Evolutionary conservation across 53 echinoderm and acorn worm genomes (phyloP), one percentile per base, ranked within the genome.

Genomic region (Astropecten irregularis): DNA sequence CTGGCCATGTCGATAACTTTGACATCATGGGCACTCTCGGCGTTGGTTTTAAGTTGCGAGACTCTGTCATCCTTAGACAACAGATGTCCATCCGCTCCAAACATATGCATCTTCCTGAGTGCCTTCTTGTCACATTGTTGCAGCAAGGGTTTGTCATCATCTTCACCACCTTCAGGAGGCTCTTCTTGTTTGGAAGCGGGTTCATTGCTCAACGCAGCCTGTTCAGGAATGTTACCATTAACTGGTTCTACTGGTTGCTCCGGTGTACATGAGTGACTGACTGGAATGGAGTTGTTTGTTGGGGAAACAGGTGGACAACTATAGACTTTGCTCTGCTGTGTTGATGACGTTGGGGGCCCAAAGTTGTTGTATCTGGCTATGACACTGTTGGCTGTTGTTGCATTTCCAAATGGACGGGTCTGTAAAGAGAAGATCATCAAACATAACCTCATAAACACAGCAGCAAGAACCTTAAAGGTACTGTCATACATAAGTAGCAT

Each of bases 401-500:
- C 93, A 35, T 96, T 91, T 27, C 97, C 97, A 26, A 93, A 64
- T 44, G 89, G 94, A n/a, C 88, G 90, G 35, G 53, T 90, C 91
- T 91, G 50, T 27, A 27, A 46, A 55, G 61, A 67, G n/a, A 48
- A 13, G 22, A 50, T 51, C 16, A 19, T 22, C 1, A 40, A 68
- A 3, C 14, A 21, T 40, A 16, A 13, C 40, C 1, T 0, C 3
- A 44, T 42, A 27, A 14, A 27, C 3, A 67, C n/a, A 9, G 23
- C 13, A 42, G 26, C 1, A 68, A 40, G n/a, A n/a, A n/a, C n/a
- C n/a, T n/a, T n/a, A n/a, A n/a, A n/a, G n/a, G n/a, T n/a, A n/a
- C n/a, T n/a, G n/a, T n/a, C n/a, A n/a, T n/a, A n/a, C n/a, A n/a
- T n/a, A n/a, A n/a, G n/a, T n/a, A n/a, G n/a, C n/a, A n/a, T n/a